Evolutionary conservation across 2,888 invertebrate genomes (phyloP), one percentile per base, ranked within the genome.

Genomic region (Adineta ricciae): DNA sequence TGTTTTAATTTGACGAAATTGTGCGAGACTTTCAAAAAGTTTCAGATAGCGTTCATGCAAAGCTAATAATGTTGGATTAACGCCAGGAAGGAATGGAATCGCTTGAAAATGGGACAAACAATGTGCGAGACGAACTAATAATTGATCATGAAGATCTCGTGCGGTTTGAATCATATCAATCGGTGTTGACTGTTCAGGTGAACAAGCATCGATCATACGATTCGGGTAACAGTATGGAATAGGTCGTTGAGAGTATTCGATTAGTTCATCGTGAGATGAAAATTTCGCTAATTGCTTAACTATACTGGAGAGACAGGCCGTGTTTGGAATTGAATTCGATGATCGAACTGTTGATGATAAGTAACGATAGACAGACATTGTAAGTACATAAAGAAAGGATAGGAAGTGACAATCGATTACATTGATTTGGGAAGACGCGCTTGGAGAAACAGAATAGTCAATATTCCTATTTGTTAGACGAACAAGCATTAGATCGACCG

Each of bases 41-140:
- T 78, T 78, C 41, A 78, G 41, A 78, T 78, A 78, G n/a, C 73
- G 73, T 78, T 78, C 73, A 41, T 78, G 73, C 24, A 78, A 14
- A 41, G 38, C 24, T 38, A 78, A 41, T 78, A 78, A 41, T 41
- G 73, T 78, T 38, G 73, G 73, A 78, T 78, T 78, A 41, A 8
- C 73, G 41, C 24, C 73, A 19, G 73, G 73, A 38, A 36, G 38
- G 41, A 78, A 78, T 78, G 73, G 73, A 9, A 78, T 38, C 4
- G 41, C 21, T 78, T 78, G 73, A 78, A 78, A 78, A 24, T 38
- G 38, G 24, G 8, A 24, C 24, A 78, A 24, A 78, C 73, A 78
- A 78, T 78, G 73, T 41, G 73, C 73, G 24, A 78, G 8, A 11
- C 73, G 73, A 21, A 78, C 41, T 41, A 41, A 41, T 78, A 78